These are phyloP conservation scores for Chelon auratus DNA, from an alignment of 2,797 vertebrate species.

Conservation along the genomic window DNA sequence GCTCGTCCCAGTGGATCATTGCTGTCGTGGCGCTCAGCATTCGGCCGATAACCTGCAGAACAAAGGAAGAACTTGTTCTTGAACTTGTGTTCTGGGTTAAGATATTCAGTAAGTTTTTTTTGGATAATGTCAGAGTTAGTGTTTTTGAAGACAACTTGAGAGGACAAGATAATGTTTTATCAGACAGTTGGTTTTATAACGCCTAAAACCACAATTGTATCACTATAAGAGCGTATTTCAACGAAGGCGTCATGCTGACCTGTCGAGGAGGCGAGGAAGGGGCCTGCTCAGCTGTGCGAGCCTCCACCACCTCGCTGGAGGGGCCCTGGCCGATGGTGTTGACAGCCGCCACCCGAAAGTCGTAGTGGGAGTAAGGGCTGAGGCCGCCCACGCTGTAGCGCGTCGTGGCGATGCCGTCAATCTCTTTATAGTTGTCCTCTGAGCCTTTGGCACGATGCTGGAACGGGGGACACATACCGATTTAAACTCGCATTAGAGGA, in stretches of 20 bases:
- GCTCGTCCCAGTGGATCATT: slow-evolving; percentile 98
- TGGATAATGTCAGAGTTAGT: background rate
- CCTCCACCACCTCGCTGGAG: slow-evolving; percentile 93
- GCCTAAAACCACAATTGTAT: background rate
- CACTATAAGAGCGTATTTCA: background rate
- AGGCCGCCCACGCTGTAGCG: slow-evolving; percentile 98
- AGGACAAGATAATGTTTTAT: background rate
- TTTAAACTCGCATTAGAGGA: slow-evolving; percentile 12
- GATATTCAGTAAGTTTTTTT: background rate
- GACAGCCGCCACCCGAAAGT: slow-evolving; percentile 95
- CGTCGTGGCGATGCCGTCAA: slow-evolving; percentile 96
- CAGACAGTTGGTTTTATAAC: background rate
- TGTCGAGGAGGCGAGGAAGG: slow-evolving; percentile 95
- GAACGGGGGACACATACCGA: background rate
- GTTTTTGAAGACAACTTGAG: background rate
- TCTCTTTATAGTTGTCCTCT: slow-evolving; percentile 95
- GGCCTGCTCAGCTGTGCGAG: slow-evolving; percentile 96
- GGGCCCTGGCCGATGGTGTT: slow-evolving; percentile 97
- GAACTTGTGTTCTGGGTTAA: fast-evolving
- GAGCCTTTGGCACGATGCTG: slow-evolving; percentile 94
- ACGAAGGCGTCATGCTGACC: slow-evolving; percentile 76
- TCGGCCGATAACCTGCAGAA: slow-evolving; percentile 90
- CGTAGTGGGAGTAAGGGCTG: slow-evolving; percentile 97
- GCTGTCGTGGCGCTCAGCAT: slow-evolving; percentile 98
- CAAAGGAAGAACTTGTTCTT: background rate